Percentiles rank a stretch among this genome's conserved stretches.
Conservation (phyloP, 2,113 vertebrate species). For the Apistogramma diplotaenia region DNA sequence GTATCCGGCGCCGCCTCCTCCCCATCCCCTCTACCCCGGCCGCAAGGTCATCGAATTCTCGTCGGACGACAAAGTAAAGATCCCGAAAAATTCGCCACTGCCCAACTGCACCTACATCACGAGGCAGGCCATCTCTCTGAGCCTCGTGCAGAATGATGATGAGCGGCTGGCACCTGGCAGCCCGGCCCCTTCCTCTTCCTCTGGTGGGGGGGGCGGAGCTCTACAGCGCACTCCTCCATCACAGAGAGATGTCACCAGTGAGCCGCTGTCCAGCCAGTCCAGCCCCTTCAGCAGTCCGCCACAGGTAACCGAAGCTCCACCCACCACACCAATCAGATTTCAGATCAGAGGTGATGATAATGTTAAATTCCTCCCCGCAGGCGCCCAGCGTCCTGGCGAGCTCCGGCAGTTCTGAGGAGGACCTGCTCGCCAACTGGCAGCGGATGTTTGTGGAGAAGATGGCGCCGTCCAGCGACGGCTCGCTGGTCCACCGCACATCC, state of each 20-base stretch:
- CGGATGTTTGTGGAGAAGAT: conserved; percentile 93
- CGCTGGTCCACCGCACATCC: conserved; percentile 83
- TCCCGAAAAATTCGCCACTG: conserved; percentile 94
- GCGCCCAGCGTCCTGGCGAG: conserved; percentile 80
- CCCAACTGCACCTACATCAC: conserved; percentile 98
- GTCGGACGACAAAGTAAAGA: conserved; percentile 90
- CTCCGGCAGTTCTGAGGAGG: conserved; percentile 91
- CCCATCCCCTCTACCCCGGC: conserved; percentile 86
- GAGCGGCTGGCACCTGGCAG: conserved; percentile 76
- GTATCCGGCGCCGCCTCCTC: conserved; percentile 86
- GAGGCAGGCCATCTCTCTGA: conserved; percentile 94
- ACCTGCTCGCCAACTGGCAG: conserved; percentile 93
- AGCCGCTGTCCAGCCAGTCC: conserved; percentile 81
- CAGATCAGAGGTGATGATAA: neutral
- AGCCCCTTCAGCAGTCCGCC: conserved; percentile 84
- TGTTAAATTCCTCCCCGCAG: conserved; percentile 9
- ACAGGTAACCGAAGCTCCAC: conserved; percentile 51
- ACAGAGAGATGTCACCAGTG: conserved; percentile 58
- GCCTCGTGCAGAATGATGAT: conserved; percentile 87
- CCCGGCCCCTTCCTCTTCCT: conserved; percentile 81
- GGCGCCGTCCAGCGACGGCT: conserved; percentile 74
- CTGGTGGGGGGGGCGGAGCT: conserved; percentile 38
- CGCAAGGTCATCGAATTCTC: conserved; percentile 97
- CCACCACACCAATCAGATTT: neutral
- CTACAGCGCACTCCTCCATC: conserved; percentile 64